These are phyloP conservation scores for Melangyna quadrimaculata DNA, from an alignment of 2,888 invertebrate genomes.

Conservation along the genomic window DNA sequence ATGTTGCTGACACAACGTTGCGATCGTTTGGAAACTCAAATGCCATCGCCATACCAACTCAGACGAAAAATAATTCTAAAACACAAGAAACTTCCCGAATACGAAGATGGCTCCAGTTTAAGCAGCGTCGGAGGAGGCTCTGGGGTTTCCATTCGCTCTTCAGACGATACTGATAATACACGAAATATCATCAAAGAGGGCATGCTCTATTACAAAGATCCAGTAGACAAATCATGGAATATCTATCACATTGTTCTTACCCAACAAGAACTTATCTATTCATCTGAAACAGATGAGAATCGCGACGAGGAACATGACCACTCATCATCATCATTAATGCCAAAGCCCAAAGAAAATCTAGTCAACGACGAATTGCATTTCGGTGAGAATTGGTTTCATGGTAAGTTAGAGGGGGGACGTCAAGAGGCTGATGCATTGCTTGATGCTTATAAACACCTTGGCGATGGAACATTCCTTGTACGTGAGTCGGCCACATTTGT, in stretches of 20 bases:
- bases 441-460: constrained; percentile 88
- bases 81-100: constrained; percentile 96
- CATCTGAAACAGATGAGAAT: constrained; percentile 83
- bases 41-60: constrained; percentile 93
- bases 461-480: constrained; percentile 96
- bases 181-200: constrained; percentile 94
- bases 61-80: constrained; percentile 90
- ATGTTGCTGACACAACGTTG: constrained; percentile 89
- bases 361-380: constrained; percentile 95
- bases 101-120: constrained; percentile 84
- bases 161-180: constrained; percentile 87
- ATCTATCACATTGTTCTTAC: constrained; percentile 96
- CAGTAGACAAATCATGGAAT: constrained; percentile 94
- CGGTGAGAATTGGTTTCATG: constrained; percentile 97
- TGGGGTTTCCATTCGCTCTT: constrained; percentile 78
- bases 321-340: constrained; percentile 79
- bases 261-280: constrained; percentile 91
- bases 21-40: constrained; percentile 88
- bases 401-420: constrained; percentile 89
- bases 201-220: constrained; percentile 93
- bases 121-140: constrained; percentile 72
- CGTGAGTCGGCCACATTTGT: constrained; percentile 97
- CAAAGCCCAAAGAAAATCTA: constrained; percentile 84
- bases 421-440: constrained; percentile 88
- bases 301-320: constrained; percentile 84